Evolutionary conservation across 2,888 invertebrate species (phyloP), one percentile per base, ranked within the genome.

Genomic region (Schizotus pectinicornis): DNA sequence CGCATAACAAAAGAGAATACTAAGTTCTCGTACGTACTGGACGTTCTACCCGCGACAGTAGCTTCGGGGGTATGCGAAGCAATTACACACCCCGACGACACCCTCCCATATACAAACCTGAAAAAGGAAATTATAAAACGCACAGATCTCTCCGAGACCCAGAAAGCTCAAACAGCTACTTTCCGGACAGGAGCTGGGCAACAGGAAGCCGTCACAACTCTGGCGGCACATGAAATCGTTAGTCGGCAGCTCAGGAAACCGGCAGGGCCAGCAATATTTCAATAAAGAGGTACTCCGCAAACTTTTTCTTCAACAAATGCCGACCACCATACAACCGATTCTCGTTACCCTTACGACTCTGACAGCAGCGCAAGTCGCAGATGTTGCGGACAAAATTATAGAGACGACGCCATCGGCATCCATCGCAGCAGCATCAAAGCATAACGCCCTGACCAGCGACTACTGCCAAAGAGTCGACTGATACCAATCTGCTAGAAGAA

Each of bases 1-100:
- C 56, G 62, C 1, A 67, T 74, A 3, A 61, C 42, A 0, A 14
- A 46, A 0, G 72, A 73, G 22, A 6, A 11, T 0, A 63, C 65
- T 0, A 74, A 68, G 36, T 72, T 67, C 34, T 53, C 65, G 32
- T 13, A 46, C 32, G 32, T 12, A 3, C 46, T 47, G 3, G 22
- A 8, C n/a, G 13, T 12, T 8, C 11, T 37, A 3, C 12, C 32
- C 3, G 31, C 37, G 6, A 34, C 39, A 33, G 32, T 39, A 7
- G 39, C 32, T 12, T 9, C 5, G n/a, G 39, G 22, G 33, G 39
- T 50, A 5, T 7, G 12, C 2, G 33, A 50, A 11, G 22, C 22
- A 3, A 50, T 41, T 8, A 50, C 33, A 41, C 8, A 11, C 6
- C 37, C 43, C 9, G 39, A 35, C 11, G 14, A 42, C 13, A 8